Conservation (phyloP, 30 jellyfish, hydroid and myxozoan genomes). For the Sanderia malayensis region DNA sequence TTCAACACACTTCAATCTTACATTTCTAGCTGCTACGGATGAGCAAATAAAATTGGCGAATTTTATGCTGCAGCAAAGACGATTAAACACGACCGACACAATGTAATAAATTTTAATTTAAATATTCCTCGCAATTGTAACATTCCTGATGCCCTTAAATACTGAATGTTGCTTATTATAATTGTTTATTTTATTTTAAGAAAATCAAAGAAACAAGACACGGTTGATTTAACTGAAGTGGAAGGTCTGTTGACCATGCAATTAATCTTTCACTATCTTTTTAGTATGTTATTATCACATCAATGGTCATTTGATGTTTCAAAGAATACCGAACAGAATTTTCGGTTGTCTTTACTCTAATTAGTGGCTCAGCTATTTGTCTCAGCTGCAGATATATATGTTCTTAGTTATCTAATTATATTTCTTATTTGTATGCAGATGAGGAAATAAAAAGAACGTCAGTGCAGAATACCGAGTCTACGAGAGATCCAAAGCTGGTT, state of each 20-base stretch:
- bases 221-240: not conserved
- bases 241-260: too few relatives aligned
- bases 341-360: not conserved
- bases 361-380: not conserved
- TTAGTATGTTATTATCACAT: too few relatives aligned
- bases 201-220: not conserved
- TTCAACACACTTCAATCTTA: too few relatives aligned
- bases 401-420: not conserved
- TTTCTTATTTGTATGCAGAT: conserved; percentile 8
- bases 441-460: conserved; percentile 31
- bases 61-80: conserved; percentile 40
- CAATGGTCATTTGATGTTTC: too few relatives aligned
- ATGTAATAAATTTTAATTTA: conserved; percentile 37
- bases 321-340: too few relatives aligned
- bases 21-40: conserved; percentile 39
- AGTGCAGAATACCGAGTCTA: conserved; percentile 3
- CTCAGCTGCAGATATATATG: too few relatives aligned
- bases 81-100: conserved; percentile 32
- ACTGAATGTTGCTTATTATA: too few relatives aligned
- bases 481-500: conserved; percentile 28
- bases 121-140: too few relatives aligned
- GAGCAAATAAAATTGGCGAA: conserved; percentile 42
- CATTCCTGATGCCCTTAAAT: too few relatives aligned
- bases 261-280: too few relatives aligned
- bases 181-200: conserved; percentile 3